Conservation (phyloP, 2,113 vertebrate genomes). For the Athene cunicularia region DNA sequence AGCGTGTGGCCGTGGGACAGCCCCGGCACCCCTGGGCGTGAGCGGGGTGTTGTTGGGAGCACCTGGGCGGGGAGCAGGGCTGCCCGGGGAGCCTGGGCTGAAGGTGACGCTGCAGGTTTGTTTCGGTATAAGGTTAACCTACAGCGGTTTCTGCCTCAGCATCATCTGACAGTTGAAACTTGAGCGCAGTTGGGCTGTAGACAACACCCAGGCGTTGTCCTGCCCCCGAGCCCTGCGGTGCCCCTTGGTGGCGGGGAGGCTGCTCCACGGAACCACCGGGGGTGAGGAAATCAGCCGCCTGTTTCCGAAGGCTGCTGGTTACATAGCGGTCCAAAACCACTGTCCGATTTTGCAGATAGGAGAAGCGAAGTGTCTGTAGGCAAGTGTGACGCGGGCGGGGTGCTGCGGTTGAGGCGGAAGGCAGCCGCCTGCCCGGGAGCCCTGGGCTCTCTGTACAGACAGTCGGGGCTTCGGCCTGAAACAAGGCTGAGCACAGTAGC, state of each 20-base stretch:
- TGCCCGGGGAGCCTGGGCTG: background rate
- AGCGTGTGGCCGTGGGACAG: too few species aligned
- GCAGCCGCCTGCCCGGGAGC: too few species aligned
- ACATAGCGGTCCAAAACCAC: background rate
- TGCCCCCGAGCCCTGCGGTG: background rate
- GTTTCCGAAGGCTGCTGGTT: background rate
- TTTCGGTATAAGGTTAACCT: background rate
- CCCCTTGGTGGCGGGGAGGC: background rate
- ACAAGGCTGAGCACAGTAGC: background rate
- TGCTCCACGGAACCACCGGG: accelerated
- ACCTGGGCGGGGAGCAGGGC: background rate
- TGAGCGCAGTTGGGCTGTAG: background rate
- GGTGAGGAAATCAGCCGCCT: background rate
- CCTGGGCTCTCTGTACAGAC: too few species aligned
- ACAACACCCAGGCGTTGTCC: background rate
- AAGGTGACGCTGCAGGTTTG: background rate
- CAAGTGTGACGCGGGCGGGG: background rate
- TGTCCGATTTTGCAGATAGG: background rate
- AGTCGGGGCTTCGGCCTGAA: background rate
- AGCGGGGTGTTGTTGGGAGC: accelerated
- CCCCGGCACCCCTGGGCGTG: accelerated
- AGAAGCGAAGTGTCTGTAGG: background rate
- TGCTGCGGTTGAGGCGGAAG: background rate
- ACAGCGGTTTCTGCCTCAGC: background rate
- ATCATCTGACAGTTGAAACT: background rate